Evolutionary conservation across 2,888 invertebrate genomes (phyloP).

Genomic region (Mythimna pallens): DNA sequence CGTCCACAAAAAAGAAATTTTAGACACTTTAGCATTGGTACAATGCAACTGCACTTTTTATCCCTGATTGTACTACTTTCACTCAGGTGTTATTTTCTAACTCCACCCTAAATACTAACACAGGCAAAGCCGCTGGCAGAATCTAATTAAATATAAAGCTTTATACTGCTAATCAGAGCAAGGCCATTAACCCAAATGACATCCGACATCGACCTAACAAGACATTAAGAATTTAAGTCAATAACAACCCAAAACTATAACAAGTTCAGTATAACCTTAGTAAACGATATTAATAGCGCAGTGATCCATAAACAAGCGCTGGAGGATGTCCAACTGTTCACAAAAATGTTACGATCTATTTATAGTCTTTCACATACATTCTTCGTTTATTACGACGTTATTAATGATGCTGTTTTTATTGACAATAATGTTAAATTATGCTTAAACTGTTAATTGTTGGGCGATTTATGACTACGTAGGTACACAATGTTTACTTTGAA

Average conservation of each 20-base stretch:
- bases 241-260: conserved; percentile 57
- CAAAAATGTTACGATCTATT: conserved; percentile 68
- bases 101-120: too few species aligned
- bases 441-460: conserved; percentile 11
- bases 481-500: conserved; percentile 20
- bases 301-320: conserved; percentile 79
- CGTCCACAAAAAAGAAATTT: too few species aligned
- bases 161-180: neutral
- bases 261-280: conserved; percentile 71
- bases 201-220: neutral
- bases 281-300: conserved; percentile 67
- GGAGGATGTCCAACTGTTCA: conserved; percentile 80
- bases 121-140: too few species aligned
- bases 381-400: conserved; percentile 24
- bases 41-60: too few species aligned
- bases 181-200: neutral
- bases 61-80: too few species aligned
- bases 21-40: too few species aligned
- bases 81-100: too few species aligned
- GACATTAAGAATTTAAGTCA: conserved; percentile 18
- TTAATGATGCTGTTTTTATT: conserved; percentile 27
- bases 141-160: too few species aligned
- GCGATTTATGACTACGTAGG: neutral
- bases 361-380: conserved; percentile 52
- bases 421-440: conserved; percentile 10